Conservation (phyloP, 2,113 vertebrate genomes). For the Thunnus maccoyii region DNA sequence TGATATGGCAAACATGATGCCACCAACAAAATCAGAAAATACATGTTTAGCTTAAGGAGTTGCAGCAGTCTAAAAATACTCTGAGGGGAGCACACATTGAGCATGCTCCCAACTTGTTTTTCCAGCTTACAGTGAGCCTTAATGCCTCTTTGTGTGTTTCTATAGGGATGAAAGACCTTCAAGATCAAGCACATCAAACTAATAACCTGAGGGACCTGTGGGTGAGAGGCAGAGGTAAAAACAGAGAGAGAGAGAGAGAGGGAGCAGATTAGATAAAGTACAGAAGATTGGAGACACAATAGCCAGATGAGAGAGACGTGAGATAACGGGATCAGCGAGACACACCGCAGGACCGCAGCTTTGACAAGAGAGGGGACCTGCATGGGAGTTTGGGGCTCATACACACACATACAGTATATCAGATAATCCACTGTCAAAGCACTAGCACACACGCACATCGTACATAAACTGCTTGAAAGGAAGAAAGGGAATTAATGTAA, state of each 20-base stretch:
- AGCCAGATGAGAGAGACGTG: constrained; percentile 63
- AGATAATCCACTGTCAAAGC: constrained; percentile 15
- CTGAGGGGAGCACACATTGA: background rate
- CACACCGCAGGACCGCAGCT: constrained; percentile 65
- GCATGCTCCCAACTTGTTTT: constrained; percentile 23
- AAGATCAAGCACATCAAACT: constrained; percentile 71
- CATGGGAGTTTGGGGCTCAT: constrained; percentile 23
- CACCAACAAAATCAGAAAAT: constrained; percentile 26
- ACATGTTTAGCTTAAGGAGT: background rate
- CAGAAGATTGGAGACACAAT: constrained; percentile 72
- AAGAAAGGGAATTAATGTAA: background rate
- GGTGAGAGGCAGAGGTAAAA: constrained; percentile 26
- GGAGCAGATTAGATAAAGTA: constrained; percentile 66
- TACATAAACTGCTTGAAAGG: background rate
- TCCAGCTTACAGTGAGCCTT: constrained; percentile 15
- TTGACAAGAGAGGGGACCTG: constrained; percentile 57
- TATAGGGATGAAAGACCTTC: constrained; percentile 48
- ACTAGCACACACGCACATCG: background rate
- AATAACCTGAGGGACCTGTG: constrained; percentile 50
- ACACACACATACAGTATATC: constrained; percentile 32
- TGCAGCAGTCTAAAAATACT: constrained; percentile 18
- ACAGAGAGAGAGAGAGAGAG: constrained; percentile 15
- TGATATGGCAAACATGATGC: background rate
- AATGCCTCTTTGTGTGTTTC: constrained; percentile 32
- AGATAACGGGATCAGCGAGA: constrained; percentile 69